These are phyloP conservation scores for Drosophila eugracilis DNA, from an alignment of 1,140 invertebrate genomes.

Conservation along the genomic window DNA sequence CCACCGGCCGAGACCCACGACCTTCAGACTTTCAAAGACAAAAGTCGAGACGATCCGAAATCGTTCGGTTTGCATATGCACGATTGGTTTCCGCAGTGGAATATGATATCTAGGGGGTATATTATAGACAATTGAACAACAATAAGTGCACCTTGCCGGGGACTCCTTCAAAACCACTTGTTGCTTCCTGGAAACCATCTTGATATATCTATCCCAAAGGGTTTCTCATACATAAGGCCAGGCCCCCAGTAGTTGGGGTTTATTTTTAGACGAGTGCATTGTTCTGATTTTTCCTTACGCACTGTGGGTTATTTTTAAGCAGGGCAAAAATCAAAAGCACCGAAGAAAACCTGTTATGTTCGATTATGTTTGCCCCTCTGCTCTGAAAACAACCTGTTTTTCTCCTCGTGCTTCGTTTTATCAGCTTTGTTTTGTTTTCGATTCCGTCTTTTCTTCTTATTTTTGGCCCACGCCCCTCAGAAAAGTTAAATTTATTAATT, in stretches of 20 bases:
- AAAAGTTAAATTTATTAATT: slow-evolving; percentile 36
- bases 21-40: slow-evolving; percentile 64
- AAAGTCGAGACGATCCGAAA: slow-evolving; percentile 33
- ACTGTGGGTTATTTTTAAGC: slow-evolving; percentile 35
- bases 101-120: slow-evolving; percentile 3
- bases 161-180: slow-evolving; percentile 22
- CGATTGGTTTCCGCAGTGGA: slow-evolving; percentile 25
- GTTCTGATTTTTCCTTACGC: slow-evolving; percentile 30
- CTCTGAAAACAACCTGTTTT: slow-evolving; percentile 60
- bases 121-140: neutral
- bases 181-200: no score
- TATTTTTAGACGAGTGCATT: slow-evolving; percentile 46
- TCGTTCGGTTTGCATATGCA: slow-evolving; percentile 36
- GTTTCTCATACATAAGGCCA: slow-evolving; percentile 19
- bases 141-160: neutral
- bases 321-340: slow-evolving; percentile 33
- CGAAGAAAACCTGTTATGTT: slow-evolving; percentile 42
- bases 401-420: slow-evolving; percentile 38
- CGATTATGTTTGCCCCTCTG: slow-evolving; percentile 3
- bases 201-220: slow-evolving; percentile 13
- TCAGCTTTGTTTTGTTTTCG: slow-evolving; percentile 41
- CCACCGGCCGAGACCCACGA: slow-evolving; percentile 72
- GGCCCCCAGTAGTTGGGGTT: slow-evolving; percentile 6
- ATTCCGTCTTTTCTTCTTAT: slow-evolving; percentile 28
- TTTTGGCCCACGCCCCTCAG: slow-evolving; percentile 35